These are phyloP conservation scores for Alloscopus bannaensis DNA, from an alignment of 2,888 invertebrate species.

Conservation along the genomic window DNA sequence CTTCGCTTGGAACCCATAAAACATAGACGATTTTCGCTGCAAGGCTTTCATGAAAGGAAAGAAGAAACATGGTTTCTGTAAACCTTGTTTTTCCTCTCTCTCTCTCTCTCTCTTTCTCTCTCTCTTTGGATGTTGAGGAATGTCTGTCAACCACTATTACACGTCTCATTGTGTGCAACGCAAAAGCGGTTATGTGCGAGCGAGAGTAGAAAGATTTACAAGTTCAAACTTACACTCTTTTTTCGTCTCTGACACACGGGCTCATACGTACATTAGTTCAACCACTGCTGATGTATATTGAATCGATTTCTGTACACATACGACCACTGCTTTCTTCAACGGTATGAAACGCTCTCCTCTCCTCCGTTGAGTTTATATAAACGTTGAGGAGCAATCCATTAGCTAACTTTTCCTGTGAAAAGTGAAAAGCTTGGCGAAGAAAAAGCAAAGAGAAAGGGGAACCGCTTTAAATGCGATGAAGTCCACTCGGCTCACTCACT, in stretches of 20 bases:
- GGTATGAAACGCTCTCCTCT: not conserved
- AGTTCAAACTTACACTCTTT: constrained; percentile 21
- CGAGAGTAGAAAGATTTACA: constrained; percentile 23
- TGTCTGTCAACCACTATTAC: constrained; percentile 43
- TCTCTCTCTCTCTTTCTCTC: not conserved
- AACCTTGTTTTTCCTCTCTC: not conserved
- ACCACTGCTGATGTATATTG: not conserved
- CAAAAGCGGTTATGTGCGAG: constrained; percentile 8
- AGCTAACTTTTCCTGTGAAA: constrained; percentile 29
- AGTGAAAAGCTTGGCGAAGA: not conserved
- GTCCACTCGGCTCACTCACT: constrained; percentile 26
- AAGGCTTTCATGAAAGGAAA: not conserved
- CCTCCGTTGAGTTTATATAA: too few species aligned
- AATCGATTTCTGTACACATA: not conserved
- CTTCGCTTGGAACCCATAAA: not conserved
- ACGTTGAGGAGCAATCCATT: constrained; percentile 43
- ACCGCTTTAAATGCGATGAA: constrained; percentile 44
- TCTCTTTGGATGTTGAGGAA: constrained; percentile 18
- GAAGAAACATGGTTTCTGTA: not conserved
- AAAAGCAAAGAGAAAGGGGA: not conserved
- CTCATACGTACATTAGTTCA: not conserved
- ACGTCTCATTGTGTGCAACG: constrained; percentile 29
- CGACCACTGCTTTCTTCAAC: not conserved
- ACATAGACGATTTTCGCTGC: constrained; percentile 3
- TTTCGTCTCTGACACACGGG: constrained; percentile 8